These are phyloP conservation scores for Cyprinella venusta DNA, from an alignment of 2,797 vertebrate genomes.

Conservation along the genomic window DNA sequence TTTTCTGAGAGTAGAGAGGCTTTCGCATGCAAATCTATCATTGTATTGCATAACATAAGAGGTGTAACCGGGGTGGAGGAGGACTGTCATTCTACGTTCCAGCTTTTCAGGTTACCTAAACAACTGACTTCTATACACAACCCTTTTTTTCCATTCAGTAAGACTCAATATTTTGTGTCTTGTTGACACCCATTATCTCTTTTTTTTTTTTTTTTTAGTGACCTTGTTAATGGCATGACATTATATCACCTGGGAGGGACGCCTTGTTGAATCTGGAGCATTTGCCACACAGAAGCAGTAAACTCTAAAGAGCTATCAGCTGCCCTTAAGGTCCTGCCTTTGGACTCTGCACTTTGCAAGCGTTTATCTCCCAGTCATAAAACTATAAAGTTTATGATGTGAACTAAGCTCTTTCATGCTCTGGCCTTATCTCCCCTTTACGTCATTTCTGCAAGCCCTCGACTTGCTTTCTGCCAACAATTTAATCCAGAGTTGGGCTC, in stretches of 20 bases:
- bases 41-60: conserved; percentile 4
- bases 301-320: neutral
- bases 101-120: conserved; percentile 10
- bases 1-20: neutral
- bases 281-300: conserved; percentile 15
- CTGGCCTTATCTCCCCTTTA: conserved; percentile 43
- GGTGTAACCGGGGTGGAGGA: neutral
- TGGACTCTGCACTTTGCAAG: conserved; percentile 54
- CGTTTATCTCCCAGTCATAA: conserved; percentile 54
- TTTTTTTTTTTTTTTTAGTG: neutral
- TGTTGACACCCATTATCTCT: conserved; percentile 2
- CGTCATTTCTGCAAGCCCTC: conserved; percentile 44
- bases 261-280: conserved; percentile 12
- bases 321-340: neutral
- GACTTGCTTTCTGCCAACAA: conserved; percentile 24
- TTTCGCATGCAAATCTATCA: neutral
- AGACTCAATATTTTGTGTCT: neutral
- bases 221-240: neutral
- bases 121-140: neutral
- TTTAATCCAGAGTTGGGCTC: conserved; percentile 31
- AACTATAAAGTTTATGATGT: conserved; percentile 55
- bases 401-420: conserved; percentile 51
- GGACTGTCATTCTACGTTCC: neutral
- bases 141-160: conserved; percentile 2
- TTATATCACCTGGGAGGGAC: conserved; percentile 10